Base-by-base conservation (phyloP, 2,797 vertebrate genomes). In the Balearica regulorum region DNA sequence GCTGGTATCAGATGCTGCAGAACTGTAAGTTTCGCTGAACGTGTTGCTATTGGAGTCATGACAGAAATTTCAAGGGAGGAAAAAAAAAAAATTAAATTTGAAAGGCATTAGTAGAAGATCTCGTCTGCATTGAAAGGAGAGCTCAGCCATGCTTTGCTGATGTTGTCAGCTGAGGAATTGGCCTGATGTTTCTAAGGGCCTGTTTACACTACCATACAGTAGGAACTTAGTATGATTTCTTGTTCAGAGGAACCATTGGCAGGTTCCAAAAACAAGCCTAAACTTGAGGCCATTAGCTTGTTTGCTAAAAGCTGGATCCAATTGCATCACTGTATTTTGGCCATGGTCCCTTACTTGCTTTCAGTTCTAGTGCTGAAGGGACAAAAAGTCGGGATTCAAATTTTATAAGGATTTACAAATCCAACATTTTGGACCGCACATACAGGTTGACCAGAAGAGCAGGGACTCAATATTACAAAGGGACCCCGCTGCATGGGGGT, bases 1-100 rank as follows among this genome's bases (percentile, higher is more conserved):
- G 95, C 97, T 96, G 97, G 94, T 94, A 94, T 89, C 93, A 87
- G 92, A 90, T 90, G 90, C 83, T 89, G 89, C 90, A 95, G 90
- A 93, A 89, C 28, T 94, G 35, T 26, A 89, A 92, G 91, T 96
- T 94, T 91, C 73, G 89, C n/a, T 61, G 65, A 76, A 88, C 3
- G 41, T 90, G 83, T 73, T 90, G 85, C 79, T 96, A 37, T 79
- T 97, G 95, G 91, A 96, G 83, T 65, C 55, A 86, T 93, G 94
- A 93, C 93, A 96, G 90, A 92, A 84, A 92, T 89, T 95, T 96
- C 80, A 80, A 93, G 79, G 71, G 54, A 92, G 73, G 12, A 43
- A 81, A 93, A 83, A 68, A 65, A n/a, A 66, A 51, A 80, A 48
- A 80, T 21, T 53, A 70, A 55, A 90, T 81, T 75, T 87, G 33